phyloP scores from a whole-genome alignment of 2,888 invertebrate genomes.

The Drymonia ruficornis region DNA sequence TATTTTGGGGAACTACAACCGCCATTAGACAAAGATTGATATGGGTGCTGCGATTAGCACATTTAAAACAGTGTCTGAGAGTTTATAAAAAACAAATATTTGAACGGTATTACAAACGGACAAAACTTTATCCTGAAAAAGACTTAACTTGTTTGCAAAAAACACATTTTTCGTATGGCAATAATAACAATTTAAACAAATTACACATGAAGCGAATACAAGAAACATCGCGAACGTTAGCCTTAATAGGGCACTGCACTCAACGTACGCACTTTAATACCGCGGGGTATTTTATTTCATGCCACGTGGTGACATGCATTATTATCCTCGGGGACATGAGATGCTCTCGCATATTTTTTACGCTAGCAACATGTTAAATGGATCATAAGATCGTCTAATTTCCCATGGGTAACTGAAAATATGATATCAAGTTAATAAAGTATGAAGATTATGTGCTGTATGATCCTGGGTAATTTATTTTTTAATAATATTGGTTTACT shows the following conservation, averaged over 20 bases:
- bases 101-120: no score
- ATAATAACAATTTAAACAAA: background rate
- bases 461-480: background rate
- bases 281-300: background rate
- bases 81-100: no score
- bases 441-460: background rate
- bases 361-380: background rate
- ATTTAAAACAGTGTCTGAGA: no score
- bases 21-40: no score
- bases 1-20: no score
- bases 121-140: no score
- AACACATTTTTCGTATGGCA: background rate
- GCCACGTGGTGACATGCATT: conserved; percentile 1
- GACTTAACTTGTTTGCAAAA: no score
- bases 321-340: background rate
- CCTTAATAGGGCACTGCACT: background rate
- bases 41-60: no score
- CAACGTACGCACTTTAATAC: background rate
- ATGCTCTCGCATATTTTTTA: conserved; percentile 4
- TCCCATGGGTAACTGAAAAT: background rate
- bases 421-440: background rate
- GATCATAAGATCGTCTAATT: background rate
- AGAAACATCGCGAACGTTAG: background rate
- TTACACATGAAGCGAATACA: background rate
- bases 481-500: no score